Percentiles rank a stretch among this genome's conserved stretches.
These are phyloP conservation scores for Ostrea denselamellosa DNA, from an alignment of 1,140 invertebrate species.

Conservation along the genomic window DNA sequence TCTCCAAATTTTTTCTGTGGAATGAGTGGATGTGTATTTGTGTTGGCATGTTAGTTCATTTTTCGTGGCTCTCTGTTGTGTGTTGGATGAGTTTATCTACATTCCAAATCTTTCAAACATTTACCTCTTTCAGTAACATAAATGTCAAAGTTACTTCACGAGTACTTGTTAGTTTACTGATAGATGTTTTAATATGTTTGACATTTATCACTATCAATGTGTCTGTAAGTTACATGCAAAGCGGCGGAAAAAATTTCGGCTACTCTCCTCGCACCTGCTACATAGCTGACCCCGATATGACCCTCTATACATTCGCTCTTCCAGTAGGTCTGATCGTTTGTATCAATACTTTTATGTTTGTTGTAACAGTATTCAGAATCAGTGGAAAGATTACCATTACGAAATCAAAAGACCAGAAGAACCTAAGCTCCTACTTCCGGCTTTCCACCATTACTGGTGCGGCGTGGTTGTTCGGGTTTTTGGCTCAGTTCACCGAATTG, in stretches of 20 bases:
- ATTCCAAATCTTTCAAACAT: conserved; percentile 8
- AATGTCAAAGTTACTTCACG: not conserved
- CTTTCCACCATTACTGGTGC: not conserved
- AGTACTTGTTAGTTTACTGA: not conserved
- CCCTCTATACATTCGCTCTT: not conserved
- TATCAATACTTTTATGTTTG: conserved; percentile 15
- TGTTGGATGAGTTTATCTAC: conserved; percentile 35
- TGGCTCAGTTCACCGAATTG: not conserved
- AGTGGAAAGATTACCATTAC: not conserved
- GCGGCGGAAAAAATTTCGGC: not conserved
- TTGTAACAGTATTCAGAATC: not conserved
- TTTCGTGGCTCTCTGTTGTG: conserved; percentile 2
- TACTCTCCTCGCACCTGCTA: not conserved
- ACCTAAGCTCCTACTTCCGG: not conserved
- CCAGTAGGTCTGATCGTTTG: not conserved
- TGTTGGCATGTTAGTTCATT: conserved; percentile 10
- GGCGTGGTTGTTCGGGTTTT: not conserved
- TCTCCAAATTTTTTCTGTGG: conserved; percentile 15
- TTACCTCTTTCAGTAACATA: not conserved
- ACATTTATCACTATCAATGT: not conserved
- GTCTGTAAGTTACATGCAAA: not conserved
- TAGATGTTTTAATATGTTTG: not conserved
- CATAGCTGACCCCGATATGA: not conserved
- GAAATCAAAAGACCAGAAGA: not conserved
- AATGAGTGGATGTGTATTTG: not conserved